Evolutionary conservation across 1,140 invertebrate species (phyloP), one percentile per base, ranked within the genome.

Genomic region (Achroia grisella): DNA sequence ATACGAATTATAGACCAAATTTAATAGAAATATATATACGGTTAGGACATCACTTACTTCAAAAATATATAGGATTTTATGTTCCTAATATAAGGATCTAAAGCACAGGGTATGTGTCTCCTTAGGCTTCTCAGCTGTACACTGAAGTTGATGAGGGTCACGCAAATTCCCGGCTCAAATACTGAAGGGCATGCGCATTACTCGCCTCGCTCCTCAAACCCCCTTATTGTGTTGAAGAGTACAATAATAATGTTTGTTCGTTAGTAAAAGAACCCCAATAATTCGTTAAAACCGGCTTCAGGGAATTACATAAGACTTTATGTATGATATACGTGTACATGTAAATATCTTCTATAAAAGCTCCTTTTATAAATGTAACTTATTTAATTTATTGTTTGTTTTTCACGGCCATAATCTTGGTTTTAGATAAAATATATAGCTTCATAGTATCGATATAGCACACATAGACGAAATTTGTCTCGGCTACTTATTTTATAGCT

Each of bases 31-130:
- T n/a, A n/a, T n/a, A n/a, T n/a, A n/a, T n/a, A n/a, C n/a, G n/a
- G n/a, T n/a, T n/a, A n/a, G n/a, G n/a, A n/a, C 2, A n/a, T n/a
- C 55, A 80, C 79, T 83, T 63, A 83, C 79, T 79, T 79, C 71
- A 60, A 59, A 61, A 64, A 63, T 71, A 51, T 62, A 63, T 70
- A 74, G 66, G 72, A 67, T 77, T 73, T 71, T 78, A 69, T 72
- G 61, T 70, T 77, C 71, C 71, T 74, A 56, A 57, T 39, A 48
- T 52, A 56, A 36, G 34, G 32, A 43, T 52, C 34, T 42, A 53
- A 58, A 60, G 50, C 59, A 56, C 60, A 49, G 56, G 48, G 42
- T n/a, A n/a, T 62, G 56, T 55, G 55, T 64, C 57, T 51, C 63
- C 62, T 70, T 62, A 52, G 62, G 52, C 44, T 55, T 60, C 66